Conservation (phyloP, 2,797 vertebrate genomes). For the Melanotaenia boesemani region DNA sequence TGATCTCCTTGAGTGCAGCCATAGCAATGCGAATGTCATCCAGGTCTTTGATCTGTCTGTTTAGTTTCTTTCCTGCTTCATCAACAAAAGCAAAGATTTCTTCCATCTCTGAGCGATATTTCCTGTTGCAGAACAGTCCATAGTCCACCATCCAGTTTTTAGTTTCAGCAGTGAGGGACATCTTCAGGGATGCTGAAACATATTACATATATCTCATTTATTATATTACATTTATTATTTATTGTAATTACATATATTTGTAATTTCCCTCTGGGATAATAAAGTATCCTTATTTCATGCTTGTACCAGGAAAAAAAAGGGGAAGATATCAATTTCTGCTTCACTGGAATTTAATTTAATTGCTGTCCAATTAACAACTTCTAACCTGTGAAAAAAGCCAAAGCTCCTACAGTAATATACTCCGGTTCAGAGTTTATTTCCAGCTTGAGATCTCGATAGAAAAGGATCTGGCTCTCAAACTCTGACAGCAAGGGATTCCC, state of each 20-base stretch:
- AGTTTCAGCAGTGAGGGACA: conserved; percentile 90
- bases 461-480: conserved; percentile 93
- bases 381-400: conserved; percentile 91
- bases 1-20: conserved; percentile 92
- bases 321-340: not conserved
- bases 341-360: not conserved
- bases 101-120: conserved; percentile 93
- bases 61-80: conserved; percentile 92
- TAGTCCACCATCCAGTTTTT: conserved; percentile 92
- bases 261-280: too few relatives aligned
- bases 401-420: conserved; percentile 88
- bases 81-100: conserved; percentile 90
- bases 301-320: conserved; percentile 57
- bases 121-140: conserved; percentile 89
- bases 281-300: conserved; percentile 45
- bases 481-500: conserved; percentile 88
- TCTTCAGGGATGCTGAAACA: conserved; percentile 83
- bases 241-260: too few relatives aligned
- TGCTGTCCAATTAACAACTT: not conserved
- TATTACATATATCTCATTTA: too few relatives aligned
- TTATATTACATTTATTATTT: too few relatives aligned
- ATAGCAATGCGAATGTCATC: conserved; percentile 95
- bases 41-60: conserved; percentile 90
- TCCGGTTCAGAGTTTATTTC: conserved; percentile 93
- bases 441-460: conserved; percentile 88